A percentile compares a stretch with the other conserved stretches of the same genome.
phyloP scores from a whole-genome alignment of 2,888 invertebrate species.

The Leucophenga montana region DNA sequence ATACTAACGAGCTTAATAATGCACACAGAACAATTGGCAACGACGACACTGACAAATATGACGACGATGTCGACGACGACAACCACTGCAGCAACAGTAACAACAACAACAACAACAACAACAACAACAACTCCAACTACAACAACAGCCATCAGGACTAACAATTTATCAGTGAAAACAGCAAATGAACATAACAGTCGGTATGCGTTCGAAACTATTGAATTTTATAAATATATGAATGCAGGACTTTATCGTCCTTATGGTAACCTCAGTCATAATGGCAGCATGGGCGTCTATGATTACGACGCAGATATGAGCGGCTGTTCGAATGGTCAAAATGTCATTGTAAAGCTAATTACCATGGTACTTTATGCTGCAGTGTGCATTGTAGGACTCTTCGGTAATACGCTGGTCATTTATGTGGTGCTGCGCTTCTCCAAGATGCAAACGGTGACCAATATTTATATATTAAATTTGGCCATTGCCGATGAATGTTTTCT shows the following conservation, averaged over 20 bases:
- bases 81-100: constrained; percentile 14
- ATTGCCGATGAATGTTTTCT: constrained; percentile 94
- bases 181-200: constrained; percentile 29
- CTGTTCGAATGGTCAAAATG: constrained; percentile 76
- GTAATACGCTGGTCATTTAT: constrained; percentile 92
- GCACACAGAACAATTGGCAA: constrained; percentile 57
- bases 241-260: constrained; percentile 38
- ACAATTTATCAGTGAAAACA: constrained; percentile 36
- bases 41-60: constrained; percentile 37
- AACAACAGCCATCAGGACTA: constrained; percentile 28
- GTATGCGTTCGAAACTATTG: constrained; percentile 44
- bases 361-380: constrained; percentile 88
- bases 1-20: constrained; percentile 68
- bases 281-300: constrained; percentile 42
- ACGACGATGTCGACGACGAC: constrained; percentile 34
- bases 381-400: constrained; percentile 88
- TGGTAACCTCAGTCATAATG: constrained; percentile 45
- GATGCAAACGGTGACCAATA: constrained; percentile 96
- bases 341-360: constrained; percentile 76
- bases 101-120: constrained; percentile 22
- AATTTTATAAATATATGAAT: constrained; percentile 53
- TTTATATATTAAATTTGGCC: constrained; percentile 94
- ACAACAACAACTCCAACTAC: constrained; percentile 16
- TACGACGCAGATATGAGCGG: constrained; percentile 42
- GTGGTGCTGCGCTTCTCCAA: constrained; percentile 92